Evolutionary conservation across 2,113 vertebrate genomes (phyloP), one percentile per base, ranked within the genome.

Genomic region (Malurus cyaneus): DNA sequence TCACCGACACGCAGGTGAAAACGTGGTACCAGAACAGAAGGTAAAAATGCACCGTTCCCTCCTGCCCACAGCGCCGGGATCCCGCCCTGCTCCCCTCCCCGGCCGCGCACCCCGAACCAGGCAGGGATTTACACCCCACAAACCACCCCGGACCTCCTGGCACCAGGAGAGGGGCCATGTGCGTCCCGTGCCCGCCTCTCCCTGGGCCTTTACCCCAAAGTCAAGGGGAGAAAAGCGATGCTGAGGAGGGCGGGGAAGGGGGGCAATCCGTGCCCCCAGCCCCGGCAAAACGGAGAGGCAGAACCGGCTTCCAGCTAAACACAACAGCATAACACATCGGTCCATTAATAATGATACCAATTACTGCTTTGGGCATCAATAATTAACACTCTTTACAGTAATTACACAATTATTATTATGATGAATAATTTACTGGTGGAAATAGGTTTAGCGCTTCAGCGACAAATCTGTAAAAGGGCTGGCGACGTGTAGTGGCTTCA

Each of bases 1-100:
- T 99, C 95, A 99, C 99, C 47, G 99, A 99, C 98, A 99, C 99
- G 36, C 99, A 99, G 97, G 99, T 99, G 97, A 99, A 99, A 98
- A 99, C 99, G 96, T 99, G 99, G 99, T 99, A 99, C 98, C 99
- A 99, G 98, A 99, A 99, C 98, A 98, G 99, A 94, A 99, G 99
- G 99, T 99, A 97, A 97, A 96, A 60, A 34, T 11, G 14, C 70
- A 12, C 92, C 65, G 20, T 28, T 79, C 61, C 87, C 78, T 89
- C 78, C 93, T 34, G 78, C 89, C 56, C 67, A 3, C 61, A 10
- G 26, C 57, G n/a, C 59, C 64, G 67, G 73, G 24, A 47, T 67
- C 85, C 52, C 67, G 14, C 65, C 65, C 95, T 12, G 71, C 44
- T 50, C 69, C 83, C 32, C 67, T 64, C 53, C 53, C 61, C n/a